Conservation (phyloP, 2,888 invertebrate species). For the Gisinianus flammeolus region DNA sequence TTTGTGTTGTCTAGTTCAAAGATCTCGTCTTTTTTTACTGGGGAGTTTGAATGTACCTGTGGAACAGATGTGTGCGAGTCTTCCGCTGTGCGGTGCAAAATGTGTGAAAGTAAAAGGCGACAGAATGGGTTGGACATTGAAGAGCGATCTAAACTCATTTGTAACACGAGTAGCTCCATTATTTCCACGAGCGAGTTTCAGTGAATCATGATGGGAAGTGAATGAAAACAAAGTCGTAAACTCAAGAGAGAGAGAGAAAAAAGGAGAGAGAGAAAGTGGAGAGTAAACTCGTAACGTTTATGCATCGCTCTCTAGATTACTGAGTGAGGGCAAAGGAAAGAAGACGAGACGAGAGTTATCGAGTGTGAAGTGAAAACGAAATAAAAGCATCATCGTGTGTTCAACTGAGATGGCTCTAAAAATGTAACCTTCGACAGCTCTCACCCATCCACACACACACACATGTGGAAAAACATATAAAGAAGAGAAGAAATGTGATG, state of each 20-base stretch:
- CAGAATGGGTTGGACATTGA: conserved; percentile 28
- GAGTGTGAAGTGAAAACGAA: conserved; percentile 27
- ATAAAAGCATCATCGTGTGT: conserved; percentile 25
- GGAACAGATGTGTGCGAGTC: neutral
- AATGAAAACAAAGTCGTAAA: conserved; percentile 41
- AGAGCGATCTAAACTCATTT: conserved; percentile 37
- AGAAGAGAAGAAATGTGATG: conserved; percentile 17
- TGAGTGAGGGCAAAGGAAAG: neutral
- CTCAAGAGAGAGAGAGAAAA: conserved; percentile 11
- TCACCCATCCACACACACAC: no score
- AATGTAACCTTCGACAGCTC: neutral
- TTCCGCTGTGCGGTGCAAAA: neutral
- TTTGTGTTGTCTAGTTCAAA: no score
- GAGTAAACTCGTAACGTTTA: conserved; percentile 26
- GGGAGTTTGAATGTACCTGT: neutral
- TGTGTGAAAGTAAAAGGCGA: conserved; percentile 14
- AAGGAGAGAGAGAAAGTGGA: neutral
- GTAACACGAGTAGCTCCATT: conserved; percentile 36
- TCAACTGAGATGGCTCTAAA: conserved; percentile 18
- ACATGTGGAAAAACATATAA: no score
- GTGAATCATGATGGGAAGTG: conserved; percentile 3
- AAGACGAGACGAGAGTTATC: conserved; percentile 13
- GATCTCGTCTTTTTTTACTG: neutral
- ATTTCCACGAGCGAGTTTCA: conserved; percentile 27
- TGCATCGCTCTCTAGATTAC: conserved; percentile 9